Base-by-base conservation (phyloP, 2,797 vertebrate species). In the Oryzias sinensis region DNA sequence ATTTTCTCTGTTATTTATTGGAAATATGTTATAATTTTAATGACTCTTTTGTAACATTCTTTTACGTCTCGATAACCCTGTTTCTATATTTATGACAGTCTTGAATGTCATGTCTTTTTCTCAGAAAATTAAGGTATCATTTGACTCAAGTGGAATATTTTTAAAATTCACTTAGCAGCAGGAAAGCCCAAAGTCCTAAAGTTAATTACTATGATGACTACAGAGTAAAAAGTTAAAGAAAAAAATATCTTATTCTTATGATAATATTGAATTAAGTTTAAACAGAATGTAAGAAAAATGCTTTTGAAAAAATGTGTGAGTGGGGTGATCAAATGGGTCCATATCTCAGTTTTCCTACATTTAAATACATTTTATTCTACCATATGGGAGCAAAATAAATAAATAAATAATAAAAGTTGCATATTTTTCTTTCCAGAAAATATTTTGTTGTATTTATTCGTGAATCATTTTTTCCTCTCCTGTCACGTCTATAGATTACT, bases 391-490 rank as follows among this genome's bases (percentile, higher is more conserved):
- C 8, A 49, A 4, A 27, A 68, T n/a, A 42, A 56, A 48, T 48
- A 16, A 61, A 18, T 22, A 14, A 49, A 52, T 25, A 65, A 65
- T 8, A 63, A n/a, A 59, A 56, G 52, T 6, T 14, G 22, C 9
- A 18, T 8, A 18, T 45, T 45, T 44, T 45, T 45, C 15, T 20
- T 46, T 46, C n/a, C 9, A 59, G 47, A 51, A 29, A 65, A 59
- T 44, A 37, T 56, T 59, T 49, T 57, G 51, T 74, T 64, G 63
- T 79, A 62, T 76, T 83, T 80, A 81, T 81, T 80, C 73, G 77
- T 84, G 64, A 77, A 64, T 63, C 51, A 44, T 55, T 58, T 70
- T 46, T 65, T 68, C 59, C 68, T 49, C 24, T 14, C 47, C 55
- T 74, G 70, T 66, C 73, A 77, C 80, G 62, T 68, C 53, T 81